Evolutionary conservation across 2,888 invertebrate genomes (phyloP).

Genomic region (Andrena praecox): DNA sequence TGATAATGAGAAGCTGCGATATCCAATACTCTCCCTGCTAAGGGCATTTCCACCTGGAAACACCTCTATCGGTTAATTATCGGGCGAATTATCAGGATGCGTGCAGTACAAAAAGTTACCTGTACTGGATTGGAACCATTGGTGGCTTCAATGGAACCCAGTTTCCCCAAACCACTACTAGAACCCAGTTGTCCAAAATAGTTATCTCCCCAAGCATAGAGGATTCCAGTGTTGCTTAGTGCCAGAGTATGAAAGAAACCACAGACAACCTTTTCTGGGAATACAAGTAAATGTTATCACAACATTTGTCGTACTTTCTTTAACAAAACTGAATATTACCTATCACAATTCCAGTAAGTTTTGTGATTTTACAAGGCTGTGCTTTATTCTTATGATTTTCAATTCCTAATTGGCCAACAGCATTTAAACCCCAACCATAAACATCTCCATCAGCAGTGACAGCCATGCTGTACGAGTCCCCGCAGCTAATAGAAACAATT

Average conservation of each 20-base stretch:
- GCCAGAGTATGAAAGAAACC: conserved; percentile 88
- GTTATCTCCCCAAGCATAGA: conserved; percentile 89
- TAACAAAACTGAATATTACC: conserved; percentile 64
- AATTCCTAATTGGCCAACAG: conserved; percentile 87
- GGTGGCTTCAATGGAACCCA: too few species aligned
- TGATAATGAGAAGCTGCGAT: conserved; percentile 87
- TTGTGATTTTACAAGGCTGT: conserved; percentile 85
- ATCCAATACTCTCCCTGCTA: conserved; percentile 84
- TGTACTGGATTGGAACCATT: conserved; percentile 85
- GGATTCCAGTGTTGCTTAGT: conserved; percentile 87
- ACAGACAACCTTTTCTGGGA: conserved; percentile 85
- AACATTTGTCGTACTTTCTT: neutral
- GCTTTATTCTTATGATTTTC: conserved; percentile 87
- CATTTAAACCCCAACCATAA: conserved; percentile 88
- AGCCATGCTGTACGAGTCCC: conserved; percentile 87
- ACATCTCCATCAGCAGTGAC: conserved; percentile 87
- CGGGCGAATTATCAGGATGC: neutral
- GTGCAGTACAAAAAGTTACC: conserved; percentile 78
- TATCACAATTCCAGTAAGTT: conserved; percentile 83
- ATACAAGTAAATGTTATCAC: neutral
- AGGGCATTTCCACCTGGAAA: neutral
- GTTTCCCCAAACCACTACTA: too few species aligned
- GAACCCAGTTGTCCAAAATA: conserved; percentile 87
- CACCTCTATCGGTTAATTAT: neutral
- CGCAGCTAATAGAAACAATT: conserved; percentile 86